A percentile compares a stretch with the other conserved stretches of the same genome.
phyloP scores from a whole-genome alignment of 2,888 invertebrate species.

The Acanthoscelides obtectus region DNA sequence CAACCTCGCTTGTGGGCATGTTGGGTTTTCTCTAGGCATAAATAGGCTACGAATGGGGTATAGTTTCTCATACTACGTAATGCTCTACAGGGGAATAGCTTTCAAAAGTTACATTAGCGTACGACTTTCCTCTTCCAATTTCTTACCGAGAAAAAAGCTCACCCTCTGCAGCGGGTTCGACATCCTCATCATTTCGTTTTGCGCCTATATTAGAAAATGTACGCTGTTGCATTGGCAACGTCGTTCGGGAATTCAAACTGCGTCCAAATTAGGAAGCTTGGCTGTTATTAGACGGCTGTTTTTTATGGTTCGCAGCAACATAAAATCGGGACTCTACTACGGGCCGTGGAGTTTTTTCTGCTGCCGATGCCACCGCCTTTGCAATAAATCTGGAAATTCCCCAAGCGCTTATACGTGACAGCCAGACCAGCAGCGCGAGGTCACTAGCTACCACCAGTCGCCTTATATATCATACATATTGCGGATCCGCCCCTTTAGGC shows the following conservation, averaged over 20 bases:
- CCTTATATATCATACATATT: neutral
- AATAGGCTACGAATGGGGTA: no score
- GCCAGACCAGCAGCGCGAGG: neutral
- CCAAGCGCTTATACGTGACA: constrained; percentile 3
- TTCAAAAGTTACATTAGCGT: no score
- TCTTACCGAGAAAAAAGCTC: no score
- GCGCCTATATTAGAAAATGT: neutral
- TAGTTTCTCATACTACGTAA: no score
- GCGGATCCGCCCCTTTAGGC: neutral
- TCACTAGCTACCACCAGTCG: neutral
- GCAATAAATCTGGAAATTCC: constrained; percentile 2
- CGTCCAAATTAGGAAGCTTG: constrained; percentile 1
- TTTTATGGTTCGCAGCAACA: neutral
- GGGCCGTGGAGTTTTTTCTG: neutral
- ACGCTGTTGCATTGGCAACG: neutral
- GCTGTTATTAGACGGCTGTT: constrained; percentile 1
- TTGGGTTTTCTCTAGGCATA: no score
- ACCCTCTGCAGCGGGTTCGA: neutral
- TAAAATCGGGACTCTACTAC: neutral
- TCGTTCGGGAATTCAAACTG: constrained; percentile 1
- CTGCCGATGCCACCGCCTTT: neutral
- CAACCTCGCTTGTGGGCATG: no score
- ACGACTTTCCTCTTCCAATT: no score
- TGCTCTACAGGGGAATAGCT: no score
- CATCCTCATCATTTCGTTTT: neutral